These are phyloP conservation scores for Pogonocherus hispidulus DNA, from an alignment of 2,888 invertebrate genomes.

Conservation along the genomic window DNA sequence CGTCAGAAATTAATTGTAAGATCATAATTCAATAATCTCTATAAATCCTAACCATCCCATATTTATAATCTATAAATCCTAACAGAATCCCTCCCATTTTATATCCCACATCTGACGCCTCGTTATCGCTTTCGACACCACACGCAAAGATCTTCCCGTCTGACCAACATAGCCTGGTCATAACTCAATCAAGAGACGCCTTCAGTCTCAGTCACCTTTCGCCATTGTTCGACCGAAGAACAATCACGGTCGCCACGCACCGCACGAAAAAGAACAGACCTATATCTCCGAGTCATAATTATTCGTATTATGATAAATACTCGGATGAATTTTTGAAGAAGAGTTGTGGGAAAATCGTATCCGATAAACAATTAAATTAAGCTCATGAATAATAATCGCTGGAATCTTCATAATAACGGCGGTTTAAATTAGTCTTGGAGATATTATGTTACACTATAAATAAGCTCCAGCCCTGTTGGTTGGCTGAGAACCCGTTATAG, in stretches of 20 bases:
- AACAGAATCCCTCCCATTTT: not conserved
- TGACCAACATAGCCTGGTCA: not conserved
- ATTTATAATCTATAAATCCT: too few relatives aligned
- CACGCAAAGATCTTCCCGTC: not conserved
- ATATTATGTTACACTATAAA: too few relatives aligned
- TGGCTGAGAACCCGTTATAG: too few relatives aligned
- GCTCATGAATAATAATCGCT: slow-evolving; percentile 8
- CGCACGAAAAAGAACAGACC: not conserved
- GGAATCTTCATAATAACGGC: slow-evolving; percentile 9
- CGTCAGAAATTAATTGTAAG: too few relatives aligned
- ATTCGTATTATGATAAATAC: not conserved
- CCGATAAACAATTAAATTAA: slow-evolving; percentile 10
- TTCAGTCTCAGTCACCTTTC: not conserved
- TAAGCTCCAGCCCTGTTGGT: too few relatives aligned
- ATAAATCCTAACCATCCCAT: too few relatives aligned
- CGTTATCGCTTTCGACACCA: not conserved
- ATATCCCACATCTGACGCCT: not conserved
- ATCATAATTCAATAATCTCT: too few relatives aligned
- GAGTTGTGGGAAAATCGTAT: slow-evolving; percentile 11
- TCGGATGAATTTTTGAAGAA: not conserved
- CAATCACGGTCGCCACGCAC: not conserved
- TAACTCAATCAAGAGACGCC: not conserved
- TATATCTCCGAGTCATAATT: not conserved
- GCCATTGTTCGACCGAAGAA: not conserved
- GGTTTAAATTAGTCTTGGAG: slow-evolving; percentile 5